Percentiles rank a stretch among this genome's conserved stretches.
These are phyloP conservation scores for Philhelius pedissequus DNA, from an alignment of 2,888 invertebrate species.

Conservation along the genomic window DNA sequence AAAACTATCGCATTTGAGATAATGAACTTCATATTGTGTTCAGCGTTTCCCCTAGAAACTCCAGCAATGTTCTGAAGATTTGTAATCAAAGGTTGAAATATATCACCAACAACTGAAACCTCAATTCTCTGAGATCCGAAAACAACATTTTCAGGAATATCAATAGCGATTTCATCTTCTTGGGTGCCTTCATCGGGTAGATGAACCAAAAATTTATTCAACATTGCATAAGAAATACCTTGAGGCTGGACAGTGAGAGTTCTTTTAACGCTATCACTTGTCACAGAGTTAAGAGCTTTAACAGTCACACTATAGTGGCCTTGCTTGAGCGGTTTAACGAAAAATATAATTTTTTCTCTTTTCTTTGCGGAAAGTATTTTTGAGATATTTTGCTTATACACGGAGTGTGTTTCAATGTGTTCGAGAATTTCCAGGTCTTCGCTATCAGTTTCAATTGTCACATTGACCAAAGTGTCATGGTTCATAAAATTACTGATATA, in stretches of 20 bases:
- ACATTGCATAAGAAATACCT: constrained; percentile 84
- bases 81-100: constrained; percentile 81
- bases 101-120: constrained; percentile 81
- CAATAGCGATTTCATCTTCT: constrained; percentile 79
- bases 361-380: constrained; percentile 8
- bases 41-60: constrained; percentile 84
- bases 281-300: constrained; percentile 80
- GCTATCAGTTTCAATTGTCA: constrained; percentile 83
- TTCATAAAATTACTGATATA: constrained; percentile 87
- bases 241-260: constrained; percentile 84
- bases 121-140: constrained; percentile 81
- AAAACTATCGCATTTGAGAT: constrained; percentile 84
- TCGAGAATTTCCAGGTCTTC: constrained; percentile 76
- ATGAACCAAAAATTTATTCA: constrained; percentile 85
- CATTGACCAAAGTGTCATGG: constrained; percentile 82
- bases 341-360: constrained; percentile 80
- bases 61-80: constrained; percentile 81
- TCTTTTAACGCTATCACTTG: constrained; percentile 82
- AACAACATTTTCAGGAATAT: constrained; percentile 80
- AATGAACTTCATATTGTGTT: constrained; percentile 85
- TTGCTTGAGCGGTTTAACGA: constrained; percentile 85
- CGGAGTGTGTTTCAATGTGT: not conserved
- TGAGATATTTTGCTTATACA: not conserved
- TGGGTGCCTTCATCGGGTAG: constrained; percentile 80
- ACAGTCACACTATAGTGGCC: constrained; percentile 86